Percentiles rank a stretch among this genome's conserved stretches.
phyloP scores from a whole-genome alignment of 1,140 invertebrate genomes.

The Scaptomyza hsui region DNA sequence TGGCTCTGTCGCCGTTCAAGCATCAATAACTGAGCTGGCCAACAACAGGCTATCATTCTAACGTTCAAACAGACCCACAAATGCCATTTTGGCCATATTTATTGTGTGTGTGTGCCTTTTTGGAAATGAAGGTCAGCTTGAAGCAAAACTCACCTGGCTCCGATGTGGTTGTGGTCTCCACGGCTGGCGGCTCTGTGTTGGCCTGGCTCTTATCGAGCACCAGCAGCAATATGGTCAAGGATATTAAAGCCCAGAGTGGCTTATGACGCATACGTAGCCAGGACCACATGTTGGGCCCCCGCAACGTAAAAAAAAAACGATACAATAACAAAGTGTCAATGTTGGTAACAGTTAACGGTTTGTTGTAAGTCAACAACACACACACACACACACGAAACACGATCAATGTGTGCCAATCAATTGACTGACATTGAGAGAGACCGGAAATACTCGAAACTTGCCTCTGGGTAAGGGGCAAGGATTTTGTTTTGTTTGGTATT shows the following conservation, averaged over 20 bases:
- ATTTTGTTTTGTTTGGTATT: slow-evolving; percentile 13
- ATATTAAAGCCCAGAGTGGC: slow-evolving; percentile 73
- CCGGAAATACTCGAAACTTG: slow-evolving; percentile 24
- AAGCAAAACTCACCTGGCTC: slow-evolving; percentile 71
- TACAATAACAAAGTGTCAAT: slow-evolving; percentile 35
- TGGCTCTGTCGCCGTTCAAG: slow-evolving; percentile 39
- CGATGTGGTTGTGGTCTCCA: slow-evolving; percentile 69
- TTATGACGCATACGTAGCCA: slow-evolving; percentile 76
- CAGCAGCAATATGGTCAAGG: slow-evolving; percentile 72
- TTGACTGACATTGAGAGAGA: slow-evolving; percentile 36
- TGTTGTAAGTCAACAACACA: slow-evolving; percentile 5
- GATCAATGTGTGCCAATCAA: slow-evolving; percentile 37
- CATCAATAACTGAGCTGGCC: slow-evolving; percentile 30
- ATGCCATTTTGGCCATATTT: slow-evolving; percentile 49
- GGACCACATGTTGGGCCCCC: slow-evolving; percentile 51
- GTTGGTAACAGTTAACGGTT: slow-evolving; percentile 19
- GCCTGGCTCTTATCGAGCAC: slow-evolving; percentile 75
- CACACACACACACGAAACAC: background rate
- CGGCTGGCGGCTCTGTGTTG: slow-evolving; percentile 64
- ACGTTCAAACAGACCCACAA: background rate
- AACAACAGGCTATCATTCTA: background rate
- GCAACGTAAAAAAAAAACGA: background rate
- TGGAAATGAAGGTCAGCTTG: slow-evolving; percentile 54
- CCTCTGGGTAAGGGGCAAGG: slow-evolving; percentile 6
- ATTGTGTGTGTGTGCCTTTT: slow-evolving; percentile 12